Percentiles rank a stretch among this genome's conserved stretches.
Evolutionary conservation across 1,140 invertebrate genomes (phyloP).

Genomic region (Cheumatopsyche charites): DNA sequence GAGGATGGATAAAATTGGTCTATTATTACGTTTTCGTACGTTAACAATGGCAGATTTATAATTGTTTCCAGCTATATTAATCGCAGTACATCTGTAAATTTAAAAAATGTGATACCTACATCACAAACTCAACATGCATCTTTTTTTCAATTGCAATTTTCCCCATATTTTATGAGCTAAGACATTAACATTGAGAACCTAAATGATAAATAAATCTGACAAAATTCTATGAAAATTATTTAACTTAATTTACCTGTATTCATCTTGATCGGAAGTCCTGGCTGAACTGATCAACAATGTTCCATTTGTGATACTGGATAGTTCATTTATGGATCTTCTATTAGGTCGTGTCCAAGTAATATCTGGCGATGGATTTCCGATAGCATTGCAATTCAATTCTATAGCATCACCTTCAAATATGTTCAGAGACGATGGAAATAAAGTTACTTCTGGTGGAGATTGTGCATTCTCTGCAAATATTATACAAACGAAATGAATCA

Average conservation of each 20-base stretch:
- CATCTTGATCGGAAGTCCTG: slow-evolving; percentile 68
- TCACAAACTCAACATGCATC: too few relatives aligned
- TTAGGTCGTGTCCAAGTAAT: slow-evolving; percentile 73
- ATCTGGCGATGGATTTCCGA: slow-evolving; percentile 74
- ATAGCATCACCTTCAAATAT: slow-evolving; percentile 77
- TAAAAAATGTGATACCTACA: not conserved
- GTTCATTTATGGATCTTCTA: slow-evolving; percentile 62
- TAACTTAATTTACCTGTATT: slow-evolving; percentile 75
- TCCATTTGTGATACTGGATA: slow-evolving; percentile 59
- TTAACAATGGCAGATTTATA: slow-evolving; percentile 51
- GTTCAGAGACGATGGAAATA: slow-evolving; percentile 68
- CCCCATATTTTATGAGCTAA: too few relatives aligned
- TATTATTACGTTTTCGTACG: slow-evolving; percentile 49
- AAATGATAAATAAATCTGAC: too few relatives aligned
- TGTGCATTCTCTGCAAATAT: slow-evolving; percentile 56
- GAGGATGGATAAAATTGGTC: slow-evolving; percentile 47
- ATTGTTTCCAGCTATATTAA: slow-evolving; percentile 52
- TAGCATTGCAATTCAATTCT: slow-evolving; percentile 75
- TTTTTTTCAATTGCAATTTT: too few relatives aligned
- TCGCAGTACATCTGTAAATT: slow-evolving; percentile 40
- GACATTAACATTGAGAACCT: too few relatives aligned
- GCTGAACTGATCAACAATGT: slow-evolving; percentile 67
- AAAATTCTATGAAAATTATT: too few relatives aligned
- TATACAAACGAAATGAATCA: too few relatives aligned
- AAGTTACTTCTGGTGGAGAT: slow-evolving; percentile 64